Evolutionary conservation across 2,797 vertebrate species (phyloP), one percentile per base, ranked within the genome.

Genomic region (Emydoidea blandingii): DNA sequence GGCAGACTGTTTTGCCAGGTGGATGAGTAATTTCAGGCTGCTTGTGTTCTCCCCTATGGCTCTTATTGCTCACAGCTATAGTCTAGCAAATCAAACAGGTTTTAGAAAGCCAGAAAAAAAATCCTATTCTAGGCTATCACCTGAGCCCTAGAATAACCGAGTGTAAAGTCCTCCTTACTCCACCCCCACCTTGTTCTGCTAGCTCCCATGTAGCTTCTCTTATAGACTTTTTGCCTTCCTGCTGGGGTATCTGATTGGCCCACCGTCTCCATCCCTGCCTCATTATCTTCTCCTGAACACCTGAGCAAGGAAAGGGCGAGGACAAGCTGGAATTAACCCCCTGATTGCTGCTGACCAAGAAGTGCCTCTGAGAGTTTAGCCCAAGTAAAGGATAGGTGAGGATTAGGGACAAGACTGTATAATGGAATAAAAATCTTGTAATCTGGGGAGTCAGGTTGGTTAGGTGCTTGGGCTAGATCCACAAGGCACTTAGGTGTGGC

Each of bases 221-320:
- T 79, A 86, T 47, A 47, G 81, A 92, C 90, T 29, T 94, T 79
- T 76, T 91, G 79, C 44, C 80, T 89, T 96, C 86, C 89, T 94
- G 52, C 94, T 94, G 87, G 86, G 93, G 54, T 92, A 92, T 65
- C 82, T 96, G 94, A 95, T 96, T 97, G 95, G 95, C 88, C 93
- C 91, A 82, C 87, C 90, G 81, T 74, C 57, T 94, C 89, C 83
- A 9, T 86, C 85, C 65, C 37, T 88, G 82, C 68, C 94, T 96
- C 91, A 94, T 95, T 96, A 94, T 95, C 92, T 93, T 87, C 81
- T 90, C 41, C 68, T 59, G 83, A 94, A 90, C 82, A 95, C 91
- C 87, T 88, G 91, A 94, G 68, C 37, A 41, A 68, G n/a, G 56
- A 72, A 85, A 94, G 34, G 57, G 90, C 91, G 83, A 81, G 94